Conservation (phyloP, 2,113 vertebrate species). For the Scolopax mira region DNA sequence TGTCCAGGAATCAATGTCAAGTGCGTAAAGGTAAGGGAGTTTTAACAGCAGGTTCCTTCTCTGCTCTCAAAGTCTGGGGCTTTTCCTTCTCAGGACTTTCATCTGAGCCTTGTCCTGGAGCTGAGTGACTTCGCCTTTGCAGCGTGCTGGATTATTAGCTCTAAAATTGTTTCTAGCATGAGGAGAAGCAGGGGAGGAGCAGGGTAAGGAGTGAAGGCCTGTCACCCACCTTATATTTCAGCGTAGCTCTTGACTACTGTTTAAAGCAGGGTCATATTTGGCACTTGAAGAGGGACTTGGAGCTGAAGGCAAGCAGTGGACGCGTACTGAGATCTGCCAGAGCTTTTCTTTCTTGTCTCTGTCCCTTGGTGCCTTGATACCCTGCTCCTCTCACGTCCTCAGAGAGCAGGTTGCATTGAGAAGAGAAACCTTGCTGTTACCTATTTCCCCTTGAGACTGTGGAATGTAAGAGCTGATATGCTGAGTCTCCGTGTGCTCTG, state of each 20-base stretch:
- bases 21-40: slow-evolving; percentile 86
- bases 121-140: neutral
- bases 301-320: neutral
- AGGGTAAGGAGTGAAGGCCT: neutral
- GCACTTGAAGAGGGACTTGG: neutral
- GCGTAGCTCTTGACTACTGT: neutral
- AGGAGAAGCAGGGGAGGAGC: neutral
- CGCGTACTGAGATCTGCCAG: neutral
- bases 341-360: neutral
- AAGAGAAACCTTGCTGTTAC: neutral
- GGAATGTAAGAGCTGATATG: neutral
- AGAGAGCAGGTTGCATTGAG: neutral
- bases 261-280: neutral
- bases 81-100: neutral
- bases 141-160: neutral
- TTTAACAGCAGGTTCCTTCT: neutral
- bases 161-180: neutral
- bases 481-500: neutral
- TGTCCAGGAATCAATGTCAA: slow-evolving; percentile 94
- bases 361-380: neutral
- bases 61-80: neutral
- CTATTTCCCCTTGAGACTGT: neutral
- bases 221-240: neutral
- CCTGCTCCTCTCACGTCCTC: neutral
- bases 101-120: neutral